Percentiles rank a stretch among this genome's conserved stretches.
phyloP scores from a whole-genome alignment of 1,140 invertebrate genomes.

The Zaprionus kolodkinae region DNA sequence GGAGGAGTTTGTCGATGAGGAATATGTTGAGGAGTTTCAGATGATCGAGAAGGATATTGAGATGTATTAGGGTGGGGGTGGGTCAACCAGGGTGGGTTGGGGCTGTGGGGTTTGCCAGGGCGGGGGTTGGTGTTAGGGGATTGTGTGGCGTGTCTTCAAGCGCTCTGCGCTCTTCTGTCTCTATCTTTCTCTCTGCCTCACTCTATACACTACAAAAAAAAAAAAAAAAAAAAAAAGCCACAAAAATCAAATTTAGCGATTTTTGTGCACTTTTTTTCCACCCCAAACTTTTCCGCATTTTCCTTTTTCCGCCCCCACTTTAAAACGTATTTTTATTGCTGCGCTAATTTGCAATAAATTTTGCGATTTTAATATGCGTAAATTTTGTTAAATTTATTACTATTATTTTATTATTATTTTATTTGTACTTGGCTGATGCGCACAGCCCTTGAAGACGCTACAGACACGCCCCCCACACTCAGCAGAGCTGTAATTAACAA shows the following conservation, averaged over 20 bases:
- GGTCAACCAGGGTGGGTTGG: conserved; percentile 18
- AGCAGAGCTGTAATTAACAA: conserved; percentile 35
- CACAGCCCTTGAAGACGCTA: conserved; percentile 59
- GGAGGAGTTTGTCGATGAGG: conserved; percentile 49
- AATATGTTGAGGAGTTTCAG: conserved; percentile 49
- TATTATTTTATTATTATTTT: neutral
- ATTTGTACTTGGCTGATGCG: conserved; percentile 39
- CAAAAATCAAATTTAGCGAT: neutral
- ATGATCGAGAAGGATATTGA: conserved; percentile 72
- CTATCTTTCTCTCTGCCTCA: neutral
- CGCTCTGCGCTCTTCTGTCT: conserved; percentile 6
- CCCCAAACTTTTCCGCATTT: neutral
- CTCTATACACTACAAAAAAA: conserved; percentile 3
- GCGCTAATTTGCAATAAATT: conserved; percentile 9
- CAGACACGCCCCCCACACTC: conserved; percentile 21
- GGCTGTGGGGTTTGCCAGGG: neutral
- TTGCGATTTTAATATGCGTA: conserved; percentile 1
- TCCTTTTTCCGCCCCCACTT: neutral
- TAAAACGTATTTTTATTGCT: conserved; percentile 31
- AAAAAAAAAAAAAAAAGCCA: conserved; percentile 29
- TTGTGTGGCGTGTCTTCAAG: conserved; percentile 14
- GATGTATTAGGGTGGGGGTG: conserved; percentile 46
- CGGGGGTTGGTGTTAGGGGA: neutral
- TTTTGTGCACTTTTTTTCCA: conserved; percentile 14
- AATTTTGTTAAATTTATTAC: conserved; percentile 11